Conservation (phyloP, 2,113 vertebrate species). For the Gobiocypris rarus region DNA sequence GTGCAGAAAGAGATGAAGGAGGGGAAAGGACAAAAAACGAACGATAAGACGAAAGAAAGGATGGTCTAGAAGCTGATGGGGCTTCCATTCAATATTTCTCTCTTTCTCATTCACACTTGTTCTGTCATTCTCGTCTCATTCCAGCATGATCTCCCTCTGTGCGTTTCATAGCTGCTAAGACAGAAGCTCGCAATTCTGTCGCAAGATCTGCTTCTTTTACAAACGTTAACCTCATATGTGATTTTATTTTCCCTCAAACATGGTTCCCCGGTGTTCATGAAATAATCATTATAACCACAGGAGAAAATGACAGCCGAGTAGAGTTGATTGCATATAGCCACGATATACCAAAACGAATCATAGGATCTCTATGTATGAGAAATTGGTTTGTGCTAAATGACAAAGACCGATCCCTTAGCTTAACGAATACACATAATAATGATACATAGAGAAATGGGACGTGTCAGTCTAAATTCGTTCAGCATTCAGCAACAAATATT, state of each 20-base stretch:
- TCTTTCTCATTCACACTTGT: background rate
- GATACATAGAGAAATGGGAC: background rate
- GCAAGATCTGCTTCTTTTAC: background rate
- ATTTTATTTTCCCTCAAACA: background rate
- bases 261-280: background rate
- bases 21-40: slow-evolving; percentile 44
- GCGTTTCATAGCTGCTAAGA: slow-evolving; percentile 6
- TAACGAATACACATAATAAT: background rate
- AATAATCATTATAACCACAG: background rate
- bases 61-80: slow-evolving; percentile 17
- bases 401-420: slow-evolving; percentile 14
- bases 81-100: slow-evolving; percentile 7
- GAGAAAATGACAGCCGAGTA: background rate
- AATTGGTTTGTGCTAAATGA: slow-evolving; percentile 4
- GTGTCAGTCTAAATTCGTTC: background rate
- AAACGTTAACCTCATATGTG: background rate
- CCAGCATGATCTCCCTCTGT: background rate
- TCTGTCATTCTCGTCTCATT: background rate
- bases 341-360: background rate
- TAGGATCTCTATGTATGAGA: background rate
- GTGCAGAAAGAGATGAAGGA: slow-evolving; percentile 24
- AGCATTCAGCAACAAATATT: too few species aligned
- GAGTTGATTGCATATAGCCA: background rate
- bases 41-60: slow-evolving; percentile 1
- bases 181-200: background rate